Percentiles rank a stretch among this genome's conserved stretches.
Conservation (phyloP, 1,140 invertebrate genomes). For the Drosophila lacteicornis region DNA sequence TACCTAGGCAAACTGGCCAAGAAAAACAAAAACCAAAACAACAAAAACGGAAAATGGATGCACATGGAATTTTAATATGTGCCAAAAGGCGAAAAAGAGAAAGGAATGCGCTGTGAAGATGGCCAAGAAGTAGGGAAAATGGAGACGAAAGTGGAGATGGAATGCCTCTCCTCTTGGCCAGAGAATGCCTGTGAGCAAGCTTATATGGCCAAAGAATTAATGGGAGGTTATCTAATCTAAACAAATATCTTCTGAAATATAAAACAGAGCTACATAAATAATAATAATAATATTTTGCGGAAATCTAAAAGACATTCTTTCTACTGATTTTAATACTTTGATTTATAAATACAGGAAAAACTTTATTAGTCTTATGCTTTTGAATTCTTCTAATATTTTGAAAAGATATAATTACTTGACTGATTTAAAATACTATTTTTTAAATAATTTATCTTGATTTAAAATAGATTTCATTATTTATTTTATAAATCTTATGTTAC, state of each 20-base stretch:
- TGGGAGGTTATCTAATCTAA: background rate
- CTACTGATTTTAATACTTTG: no score
- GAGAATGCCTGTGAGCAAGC: no score
- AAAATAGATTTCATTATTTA: no score
- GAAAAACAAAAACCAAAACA: background rate
- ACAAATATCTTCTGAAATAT: background rate
- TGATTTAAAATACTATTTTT: no score
- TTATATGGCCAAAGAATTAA: background rate
- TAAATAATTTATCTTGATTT: no score
- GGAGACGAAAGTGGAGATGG: background rate
- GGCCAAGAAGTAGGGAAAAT: constrained; percentile 10
- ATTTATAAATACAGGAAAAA: no score
- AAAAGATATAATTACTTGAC: no score
- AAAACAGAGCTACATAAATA: background rate
- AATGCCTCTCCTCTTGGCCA: background rate
- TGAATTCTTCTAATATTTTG: no score
- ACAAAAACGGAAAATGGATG: constrained; percentile 21
- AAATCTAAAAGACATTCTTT: no score
- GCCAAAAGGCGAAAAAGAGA: constrained; percentile 50
- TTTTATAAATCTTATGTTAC: no score
- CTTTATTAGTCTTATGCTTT: no score
- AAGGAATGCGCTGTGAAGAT: constrained; percentile 35
- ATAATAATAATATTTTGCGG: no score
- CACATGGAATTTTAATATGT: constrained; percentile 57
- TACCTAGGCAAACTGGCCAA: constrained; percentile 31